Evolutionary conservation across 2,113 vertebrate species (phyloP).

Genomic region (Atrichornis clamosus): DNA sequence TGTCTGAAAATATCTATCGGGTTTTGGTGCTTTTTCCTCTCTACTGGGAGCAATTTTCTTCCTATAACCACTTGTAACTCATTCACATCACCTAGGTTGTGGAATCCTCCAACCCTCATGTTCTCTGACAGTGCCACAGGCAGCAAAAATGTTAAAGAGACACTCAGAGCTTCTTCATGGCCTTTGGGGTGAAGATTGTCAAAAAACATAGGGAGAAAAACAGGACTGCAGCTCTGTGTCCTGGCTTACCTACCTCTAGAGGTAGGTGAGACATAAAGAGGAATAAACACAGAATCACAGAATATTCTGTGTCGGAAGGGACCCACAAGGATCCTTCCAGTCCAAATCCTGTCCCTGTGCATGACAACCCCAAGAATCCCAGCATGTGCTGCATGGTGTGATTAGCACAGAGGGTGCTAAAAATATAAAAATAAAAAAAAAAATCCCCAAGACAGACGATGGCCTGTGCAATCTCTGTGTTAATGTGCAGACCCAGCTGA

Average conservation of each 20-base stretch:
- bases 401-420: background rate
- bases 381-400: rapidly evolving
- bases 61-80: background rate
- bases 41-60: background rate
- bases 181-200: background rate
- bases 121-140: background rate
- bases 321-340: rapidly evolving
- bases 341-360: background rate
- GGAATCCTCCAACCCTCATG: background rate
- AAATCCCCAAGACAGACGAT: rapidly evolving
- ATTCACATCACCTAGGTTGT: background rate
- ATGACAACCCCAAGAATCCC: background rate
- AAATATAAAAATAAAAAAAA: background rate
- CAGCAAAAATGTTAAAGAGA: background rate
- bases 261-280: background rate
- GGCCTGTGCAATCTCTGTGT: background rate
- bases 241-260: background rate
- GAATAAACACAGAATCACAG: background rate
- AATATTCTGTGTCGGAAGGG: background rate
- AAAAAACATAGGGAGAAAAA: background rate
- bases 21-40: background rate
- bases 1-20: background rate
- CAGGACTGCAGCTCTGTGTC: background rate
- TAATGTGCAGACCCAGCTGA: background rate
- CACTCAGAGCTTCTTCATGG: background rate